Conservation (phyloP, 1,140 invertebrate species). For the Drosophila ficusphila region DNA sequence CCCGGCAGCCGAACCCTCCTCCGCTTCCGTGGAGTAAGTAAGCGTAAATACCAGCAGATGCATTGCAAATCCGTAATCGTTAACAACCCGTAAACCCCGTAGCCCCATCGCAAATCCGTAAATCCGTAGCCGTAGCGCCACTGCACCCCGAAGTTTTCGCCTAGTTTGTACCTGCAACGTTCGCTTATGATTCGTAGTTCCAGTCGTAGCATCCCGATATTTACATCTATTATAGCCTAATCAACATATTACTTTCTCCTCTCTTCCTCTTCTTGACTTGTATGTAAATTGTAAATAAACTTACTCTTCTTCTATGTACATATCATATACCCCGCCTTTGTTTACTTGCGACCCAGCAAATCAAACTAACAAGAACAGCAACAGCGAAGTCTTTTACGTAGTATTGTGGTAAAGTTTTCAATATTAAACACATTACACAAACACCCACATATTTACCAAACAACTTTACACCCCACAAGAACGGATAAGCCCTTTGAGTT, state of each 20-base stretch:
- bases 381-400: constrained; percentile 69
- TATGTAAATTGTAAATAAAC: constrained; percentile 80
- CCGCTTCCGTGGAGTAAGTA: constrained; percentile 59
- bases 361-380: constrained; percentile 65
- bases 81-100: constrained; percentile 17
- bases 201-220: constrained; percentile 28
- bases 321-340: constrained; percentile 69
- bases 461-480: constrained; percentile 12
- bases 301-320: constrained; percentile 66
- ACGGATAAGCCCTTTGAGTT: background rate
- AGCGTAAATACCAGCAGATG: constrained; percentile 44
- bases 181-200: constrained; percentile 45
- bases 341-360: constrained; percentile 58
- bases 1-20: constrained; percentile 13
- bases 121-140: constrained; percentile 26
- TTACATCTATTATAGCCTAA: constrained; percentile 48
- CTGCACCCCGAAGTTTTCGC: constrained; percentile 51
- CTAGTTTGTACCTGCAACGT: constrained; percentile 39
- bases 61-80: constrained; percentile 22
- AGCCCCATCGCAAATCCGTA: constrained; percentile 18
- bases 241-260: constrained; percentile 33
- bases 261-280: constrained; percentile 32
- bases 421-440: constrained; percentile 12
- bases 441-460: constrained; percentile 16
- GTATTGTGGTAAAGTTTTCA: constrained; percentile 66